These are phyloP conservation scores for Luehdorfia chinensis DNA, from an alignment of 1,140 invertebrate species.

Conservation along the genomic window DNA sequence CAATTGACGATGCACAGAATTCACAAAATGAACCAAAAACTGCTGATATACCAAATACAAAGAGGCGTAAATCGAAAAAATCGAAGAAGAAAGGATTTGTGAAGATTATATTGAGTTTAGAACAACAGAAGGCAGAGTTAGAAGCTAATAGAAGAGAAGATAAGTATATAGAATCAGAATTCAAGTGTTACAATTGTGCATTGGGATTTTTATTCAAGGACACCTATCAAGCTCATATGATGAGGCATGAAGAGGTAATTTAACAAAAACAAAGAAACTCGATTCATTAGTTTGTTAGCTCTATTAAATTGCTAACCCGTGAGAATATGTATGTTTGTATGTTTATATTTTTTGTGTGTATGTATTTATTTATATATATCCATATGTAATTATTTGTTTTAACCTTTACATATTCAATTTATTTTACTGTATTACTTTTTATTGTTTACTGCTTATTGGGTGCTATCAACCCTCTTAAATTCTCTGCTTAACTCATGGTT, in stretches of 20 bases:
- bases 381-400: too few relatives aligned
- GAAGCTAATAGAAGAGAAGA: slow-evolving; percentile 52
- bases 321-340: too few relatives aligned
- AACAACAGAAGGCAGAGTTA: slow-evolving; percentile 66
- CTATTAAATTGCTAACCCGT: too few relatives aligned
- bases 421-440: too few relatives aligned
- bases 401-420: too few relatives aligned
- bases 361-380: too few relatives aligned
- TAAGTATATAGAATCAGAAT: slow-evolving; percentile 62
- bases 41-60: slow-evolving; percentile 18
- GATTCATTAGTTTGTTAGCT: too few relatives aligned
- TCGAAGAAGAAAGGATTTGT: slow-evolving; percentile 33
- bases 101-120: slow-evolving; percentile 44
- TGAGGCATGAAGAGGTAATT: slow-evolving; percentile 68
- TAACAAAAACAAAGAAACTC: too few relatives aligned
- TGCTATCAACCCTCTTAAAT: too few relatives aligned
- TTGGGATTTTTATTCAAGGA: slow-evolving; percentile 63
- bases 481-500: too few relatives aligned
- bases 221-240: slow-evolving; percentile 67
- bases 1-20: slow-evolving; percentile 11
- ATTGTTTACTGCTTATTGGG: too few relatives aligned
- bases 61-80: slow-evolving; percentile 31
- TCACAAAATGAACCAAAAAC: slow-evolving; percentile 9
- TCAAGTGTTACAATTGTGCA: slow-evolving; percentile 66
- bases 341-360: too few relatives aligned